Evolutionary conservation across 2,797 vertebrate genomes (phyloP).

Genomic region (Sandelia bainsii): DNA sequence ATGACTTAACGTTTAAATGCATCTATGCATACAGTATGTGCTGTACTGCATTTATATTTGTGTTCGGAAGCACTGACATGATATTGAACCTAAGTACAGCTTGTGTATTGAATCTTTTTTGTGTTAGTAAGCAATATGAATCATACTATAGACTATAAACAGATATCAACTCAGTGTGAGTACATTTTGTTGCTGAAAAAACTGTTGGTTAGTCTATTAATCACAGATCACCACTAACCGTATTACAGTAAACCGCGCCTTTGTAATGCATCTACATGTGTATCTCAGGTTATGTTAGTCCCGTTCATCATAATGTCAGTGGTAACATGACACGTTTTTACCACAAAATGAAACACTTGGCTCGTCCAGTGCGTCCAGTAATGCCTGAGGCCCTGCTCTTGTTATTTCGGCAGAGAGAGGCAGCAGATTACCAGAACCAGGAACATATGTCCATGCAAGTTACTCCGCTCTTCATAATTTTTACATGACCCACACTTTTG

Average conservation of each 20-base stretch:
- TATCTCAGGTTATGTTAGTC: neutral
- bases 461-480: slow-evolving; percentile 2
- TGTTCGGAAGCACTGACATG: too few species aligned
- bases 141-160: too few species aligned
- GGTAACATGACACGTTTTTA: slow-evolving; percentile 10
- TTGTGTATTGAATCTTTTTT: too few species aligned
- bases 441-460: slow-evolving; percentile 42
- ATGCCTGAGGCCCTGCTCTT: slow-evolving; percentile 12
- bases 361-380: slow-evolving; percentile 16
- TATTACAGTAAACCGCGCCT: too few species aligned
- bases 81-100: too few species aligned
- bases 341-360: slow-evolving; percentile 15
- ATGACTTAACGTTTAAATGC: neutral
- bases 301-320: neutral
- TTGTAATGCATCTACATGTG: too few species aligned
- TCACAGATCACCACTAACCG: too few species aligned
- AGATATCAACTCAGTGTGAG: too few species aligned
- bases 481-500: slow-evolving; percentile 3
- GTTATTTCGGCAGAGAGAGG: slow-evolving; percentile 31
- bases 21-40: neutral
- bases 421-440: slow-evolving; percentile 41
- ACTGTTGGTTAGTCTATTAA: too few species aligned
- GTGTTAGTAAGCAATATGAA: too few species aligned
- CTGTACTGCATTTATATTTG: neutral
- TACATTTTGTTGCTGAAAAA: too few species aligned